phyloP scores from a whole-genome alignment of 1,140 invertebrate genomes.

The Magallana ariakensis region DNA sequence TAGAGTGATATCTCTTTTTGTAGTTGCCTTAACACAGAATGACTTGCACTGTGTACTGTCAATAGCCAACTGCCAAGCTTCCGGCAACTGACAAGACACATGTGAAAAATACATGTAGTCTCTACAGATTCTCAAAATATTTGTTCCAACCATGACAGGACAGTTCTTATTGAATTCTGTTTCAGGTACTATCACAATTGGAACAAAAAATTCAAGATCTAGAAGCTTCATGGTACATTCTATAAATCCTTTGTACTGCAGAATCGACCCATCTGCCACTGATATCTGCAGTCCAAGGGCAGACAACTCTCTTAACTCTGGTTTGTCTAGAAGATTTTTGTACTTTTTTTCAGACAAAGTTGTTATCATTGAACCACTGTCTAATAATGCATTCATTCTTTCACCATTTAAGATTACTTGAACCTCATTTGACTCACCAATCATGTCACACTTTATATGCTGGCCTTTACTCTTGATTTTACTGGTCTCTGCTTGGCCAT shows the following conservation, averaged over 20 bases:
- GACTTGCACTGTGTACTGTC: not conserved
- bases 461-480: not conserved
- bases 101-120: too few species aligned
- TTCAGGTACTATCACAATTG: not conserved
- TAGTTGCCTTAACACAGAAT: constrained; percentile 19
- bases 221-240: constrained; percentile 25
- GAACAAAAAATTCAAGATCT: not conserved
- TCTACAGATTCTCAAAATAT: too few species aligned
- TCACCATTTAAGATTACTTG: constrained; percentile 32
- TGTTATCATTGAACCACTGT: constrained; percentile 49
- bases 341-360: constrained; percentile 48
- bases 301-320: not conserved
- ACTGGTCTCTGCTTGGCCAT: constrained; percentile 16
- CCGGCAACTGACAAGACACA: not conserved
- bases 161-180: not conserved
- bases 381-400: constrained; percentile 45
- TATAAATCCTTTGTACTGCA: constrained; percentile 50
- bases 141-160: too few species aligned
- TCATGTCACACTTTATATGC: constrained; percentile 27
- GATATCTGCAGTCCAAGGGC: constrained; percentile 40
- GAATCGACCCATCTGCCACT: constrained; percentile 34
- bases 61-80: not conserved
- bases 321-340: not conserved
- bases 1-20: constrained; percentile 14
- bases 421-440: constrained; percentile 47